Conservation (phyloP, 2,113 vertebrate species). For the Ictidomys tridecemlineatus region DNA sequence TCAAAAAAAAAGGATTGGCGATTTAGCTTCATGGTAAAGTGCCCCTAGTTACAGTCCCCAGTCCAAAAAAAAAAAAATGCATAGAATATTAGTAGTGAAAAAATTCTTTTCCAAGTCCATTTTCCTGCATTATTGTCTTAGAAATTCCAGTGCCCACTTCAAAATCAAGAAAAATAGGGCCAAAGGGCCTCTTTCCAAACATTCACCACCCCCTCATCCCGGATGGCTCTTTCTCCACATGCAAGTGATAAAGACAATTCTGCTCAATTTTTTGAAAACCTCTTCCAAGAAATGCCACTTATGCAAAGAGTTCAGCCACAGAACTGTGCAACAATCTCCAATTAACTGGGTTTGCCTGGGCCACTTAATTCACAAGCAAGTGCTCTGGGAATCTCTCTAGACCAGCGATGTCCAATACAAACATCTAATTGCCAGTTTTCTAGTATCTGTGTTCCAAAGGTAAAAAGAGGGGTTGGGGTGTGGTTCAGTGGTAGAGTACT, state of each 20-base stretch:
- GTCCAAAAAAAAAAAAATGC: not conserved
- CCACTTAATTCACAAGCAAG: not conserved
- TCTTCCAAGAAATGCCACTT: not conserved
- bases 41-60: too few relatives aligned
- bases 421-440: not conserved
- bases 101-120: constrained; percentile 94
- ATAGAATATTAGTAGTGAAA: constrained; percentile 92
- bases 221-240: not conserved
- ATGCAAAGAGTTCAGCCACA: not conserved
- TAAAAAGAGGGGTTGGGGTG: not conserved
- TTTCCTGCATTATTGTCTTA: constrained; percentile 93
- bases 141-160: constrained; percentile 37
- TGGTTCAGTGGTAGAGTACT: too few relatives aligned
- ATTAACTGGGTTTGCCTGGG: not conserved
- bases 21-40: too few relatives aligned
- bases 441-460: not conserved
- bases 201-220: not conserved
- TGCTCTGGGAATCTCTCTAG: not conserved
- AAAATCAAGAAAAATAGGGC: constrained; percentile 6
- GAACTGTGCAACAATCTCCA: not conserved
- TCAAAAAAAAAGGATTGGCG: too few relatives aligned
- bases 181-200: not conserved
- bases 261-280: not conserved
- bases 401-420: not conserved
- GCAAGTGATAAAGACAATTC: not conserved